Evolutionary conservation across 2,888 invertebrate genomes (phyloP).

Genomic region (Sesia apiformis): DNA sequence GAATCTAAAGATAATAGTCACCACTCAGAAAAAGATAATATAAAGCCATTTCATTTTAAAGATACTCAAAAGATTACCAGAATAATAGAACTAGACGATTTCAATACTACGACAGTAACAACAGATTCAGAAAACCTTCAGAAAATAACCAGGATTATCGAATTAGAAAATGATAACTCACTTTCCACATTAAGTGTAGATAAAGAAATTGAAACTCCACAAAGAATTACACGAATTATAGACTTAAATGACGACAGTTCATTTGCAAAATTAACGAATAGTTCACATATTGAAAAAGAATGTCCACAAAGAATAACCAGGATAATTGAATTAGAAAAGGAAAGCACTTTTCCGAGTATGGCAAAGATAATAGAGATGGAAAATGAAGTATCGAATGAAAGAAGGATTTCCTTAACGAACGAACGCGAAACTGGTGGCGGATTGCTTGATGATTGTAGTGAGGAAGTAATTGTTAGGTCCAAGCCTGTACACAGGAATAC

Average conservation of each 20-base stretch:
- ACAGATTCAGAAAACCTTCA: slow-evolving; percentile 47
- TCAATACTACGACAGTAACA: slow-evolving; percentile 33
- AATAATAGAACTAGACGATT: slow-evolving; percentile 61
- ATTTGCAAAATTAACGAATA: slow-evolving; percentile 46
- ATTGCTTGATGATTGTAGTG: slow-evolving; percentile 37
- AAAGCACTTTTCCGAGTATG: slow-evolving; percentile 61
- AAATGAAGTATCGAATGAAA: slow-evolving; percentile 66
- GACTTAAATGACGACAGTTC: slow-evolving; percentile 58
- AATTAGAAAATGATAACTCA: slow-evolving; percentile 49
- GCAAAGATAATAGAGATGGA: slow-evolving; percentile 70
- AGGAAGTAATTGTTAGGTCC: slow-evolving; percentile 53
- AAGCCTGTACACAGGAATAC: slow-evolving; percentile 54
- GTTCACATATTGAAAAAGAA: slow-evolving; percentile 35
- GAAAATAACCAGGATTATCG: slow-evolving; percentile 63
- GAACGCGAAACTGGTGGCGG: slow-evolving; percentile 67
- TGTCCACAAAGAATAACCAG: slow-evolving; percentile 46
- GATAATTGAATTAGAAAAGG: slow-evolving; percentile 57
- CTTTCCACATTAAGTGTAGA: slow-evolving; percentile 31
- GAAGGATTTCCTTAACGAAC: slow-evolving; percentile 62
- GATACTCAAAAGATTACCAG: slow-evolving; percentile 58
- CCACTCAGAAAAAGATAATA: slow-evolving; percentile 34
- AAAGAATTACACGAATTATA: slow-evolving; percentile 60
- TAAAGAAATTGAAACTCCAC: slow-evolving; percentile 41
- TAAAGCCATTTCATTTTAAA: slow-evolving; percentile 20
- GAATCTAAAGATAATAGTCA: slow-evolving; percentile 23